Evolutionary conservation across 2,888 invertebrate genomes (phyloP), one percentile per base, ranked within the genome.

Genomic region (Mechanitis mazaeus): DNA sequence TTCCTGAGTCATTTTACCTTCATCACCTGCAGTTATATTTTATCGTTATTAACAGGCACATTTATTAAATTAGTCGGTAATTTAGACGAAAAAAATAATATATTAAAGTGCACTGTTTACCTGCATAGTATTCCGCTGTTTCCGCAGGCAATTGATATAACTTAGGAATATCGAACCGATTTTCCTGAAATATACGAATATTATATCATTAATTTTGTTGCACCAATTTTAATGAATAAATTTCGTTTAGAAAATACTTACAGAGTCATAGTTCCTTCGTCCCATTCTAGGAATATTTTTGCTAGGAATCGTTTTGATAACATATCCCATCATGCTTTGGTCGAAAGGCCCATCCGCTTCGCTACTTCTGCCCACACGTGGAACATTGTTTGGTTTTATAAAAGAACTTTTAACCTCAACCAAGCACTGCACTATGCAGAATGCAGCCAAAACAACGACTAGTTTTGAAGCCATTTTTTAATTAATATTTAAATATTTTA

Each of bases 281-380:
- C 90, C 90, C 84, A 90, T 88, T 3, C 90, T 75, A 28, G 90
- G 90, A 69, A 90, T 89, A 71, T 85, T 88, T 66, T 89, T 90
- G 71, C 79, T 84, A 1, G 78, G 78, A 62, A 76, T 75, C 42
- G 87, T 85, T 76, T 89, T 89, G 55, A 90, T 89, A 64, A 90
- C 90, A 60, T 90, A 90, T 3, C 88, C 89, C 84, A 85, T 82
- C 59, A 79, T 69, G 46, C 77, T 79, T 61, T 84, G 81, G 58
- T 84, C 87, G 63, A 76, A 89, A 3, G 81, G 75, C 20, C 78
- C 80, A 35, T 80, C 79, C 7, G 77, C 85, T 68, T 90, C 89
- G 65, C 85, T 88, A 59, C 89, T 90, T 65, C 89, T 80, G 0
- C 89, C 89, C 60, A 89, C 83, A 57, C 89, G 78, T 3, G 89